phyloP scores from a whole-genome alignment of 2,888 invertebrate genomes.

The Monopis laevigella region DNA sequence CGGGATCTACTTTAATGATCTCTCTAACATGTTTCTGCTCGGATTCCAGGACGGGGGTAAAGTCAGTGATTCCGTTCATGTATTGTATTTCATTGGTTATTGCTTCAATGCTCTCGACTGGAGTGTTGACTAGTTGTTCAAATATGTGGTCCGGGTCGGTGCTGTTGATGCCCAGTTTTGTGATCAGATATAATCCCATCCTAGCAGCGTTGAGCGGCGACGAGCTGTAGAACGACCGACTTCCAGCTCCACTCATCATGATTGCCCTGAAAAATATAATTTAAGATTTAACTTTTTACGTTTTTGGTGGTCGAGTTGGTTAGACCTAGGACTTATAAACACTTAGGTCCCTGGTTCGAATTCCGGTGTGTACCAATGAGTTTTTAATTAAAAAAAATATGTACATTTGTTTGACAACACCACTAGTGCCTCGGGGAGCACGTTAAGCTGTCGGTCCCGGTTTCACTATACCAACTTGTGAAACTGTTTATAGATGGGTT shows the following conservation, averaged over 20 bases:
- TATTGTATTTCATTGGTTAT: constrained; percentile 35
- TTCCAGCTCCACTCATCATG: constrained; percentile 43
- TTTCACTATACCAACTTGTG: no score
- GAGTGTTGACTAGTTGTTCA: constrained; percentile 31
- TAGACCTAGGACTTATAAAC: no score
- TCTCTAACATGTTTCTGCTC: constrained; percentile 34
- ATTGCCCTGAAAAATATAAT: constrained; percentile 36
- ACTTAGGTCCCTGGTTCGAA: no score
- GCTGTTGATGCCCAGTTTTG: constrained; percentile 47
- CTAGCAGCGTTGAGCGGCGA: constrained; percentile 35
- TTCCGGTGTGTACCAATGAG: no score
- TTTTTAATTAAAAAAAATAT: no score
- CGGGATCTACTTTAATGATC: constrained; percentile 44
- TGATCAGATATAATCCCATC: constrained; percentile 30
- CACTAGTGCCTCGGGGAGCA: no score
- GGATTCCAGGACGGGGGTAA: constrained; percentile 44
- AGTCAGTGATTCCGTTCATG: constrained; percentile 33
- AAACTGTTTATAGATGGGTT: no score
- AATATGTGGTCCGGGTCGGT: constrained; percentile 36
- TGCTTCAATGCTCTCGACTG: constrained; percentile 34
- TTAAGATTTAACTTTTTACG: no score
- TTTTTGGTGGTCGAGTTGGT: no score
- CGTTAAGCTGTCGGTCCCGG: no score
- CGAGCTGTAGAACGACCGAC: constrained; percentile 33
- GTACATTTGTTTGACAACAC: no score